Conservation (phyloP, 2,888 invertebrate genomes). For the Caradrina clavipalpis region DNA sequence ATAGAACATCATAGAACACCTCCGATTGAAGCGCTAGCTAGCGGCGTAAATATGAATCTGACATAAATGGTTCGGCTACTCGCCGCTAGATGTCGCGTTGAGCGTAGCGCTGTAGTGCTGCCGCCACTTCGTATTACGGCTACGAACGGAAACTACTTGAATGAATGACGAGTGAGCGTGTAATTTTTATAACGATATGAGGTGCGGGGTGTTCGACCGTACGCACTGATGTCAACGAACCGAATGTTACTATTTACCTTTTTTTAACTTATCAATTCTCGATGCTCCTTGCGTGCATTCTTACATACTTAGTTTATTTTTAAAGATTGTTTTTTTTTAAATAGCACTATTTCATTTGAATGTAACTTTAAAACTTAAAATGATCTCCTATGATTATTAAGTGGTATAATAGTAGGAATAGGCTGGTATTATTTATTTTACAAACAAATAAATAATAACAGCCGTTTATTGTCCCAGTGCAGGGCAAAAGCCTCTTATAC, state of each 20-base stretch:
- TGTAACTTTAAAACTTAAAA: neutral
- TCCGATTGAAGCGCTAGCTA: slow-evolving; percentile 42
- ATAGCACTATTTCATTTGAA: neutral
- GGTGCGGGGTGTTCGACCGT: slow-evolving; percentile 78
- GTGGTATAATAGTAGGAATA: too few relatives aligned
- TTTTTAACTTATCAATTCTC: slow-evolving; percentile 34
- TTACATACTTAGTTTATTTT: slow-evolving; percentile 25
- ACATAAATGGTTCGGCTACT: slow-evolving; percentile 79
- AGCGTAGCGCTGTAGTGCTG: slow-evolving; percentile 72
- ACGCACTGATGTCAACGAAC: slow-evolving; percentile 86
- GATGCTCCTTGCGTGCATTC: slow-evolving; percentile 15
- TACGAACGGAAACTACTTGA: slow-evolving; percentile 72
- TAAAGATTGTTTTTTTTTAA: slow-evolving; percentile 9
- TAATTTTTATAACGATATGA: slow-evolving; percentile 80
- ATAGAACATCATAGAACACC: neutral
- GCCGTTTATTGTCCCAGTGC: too few relatives aligned
- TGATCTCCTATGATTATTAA: neutral
- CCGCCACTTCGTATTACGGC: slow-evolving; percentile 64
- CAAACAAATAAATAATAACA: too few relatives aligned
- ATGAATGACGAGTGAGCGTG: slow-evolving; percentile 84
- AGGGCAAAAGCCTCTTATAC: too few relatives aligned
- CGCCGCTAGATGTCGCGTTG: slow-evolving; percentile 82
- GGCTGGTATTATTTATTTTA: too few relatives aligned
- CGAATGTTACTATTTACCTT: slow-evolving; percentile 69
- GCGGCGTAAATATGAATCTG: slow-evolving; percentile 68